Percentiles rank a stretch among this genome's conserved stretches.
Conservation (phyloP, 2,888 invertebrate genomes). For the Drosophila aldrichi region DNA sequence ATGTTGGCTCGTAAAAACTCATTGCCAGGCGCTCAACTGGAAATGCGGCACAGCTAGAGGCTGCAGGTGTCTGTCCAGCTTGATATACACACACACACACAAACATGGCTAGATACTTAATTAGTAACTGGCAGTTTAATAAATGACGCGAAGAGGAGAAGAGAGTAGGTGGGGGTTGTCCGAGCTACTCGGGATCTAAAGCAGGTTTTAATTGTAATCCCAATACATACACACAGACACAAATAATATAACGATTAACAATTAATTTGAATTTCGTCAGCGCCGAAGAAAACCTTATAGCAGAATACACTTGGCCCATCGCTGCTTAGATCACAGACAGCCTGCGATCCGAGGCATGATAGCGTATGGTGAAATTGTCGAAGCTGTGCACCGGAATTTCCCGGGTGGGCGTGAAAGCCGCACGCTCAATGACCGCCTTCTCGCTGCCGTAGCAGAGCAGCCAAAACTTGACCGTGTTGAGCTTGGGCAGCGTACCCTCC, state of each 20-base stretch:
- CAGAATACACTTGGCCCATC: neutral
- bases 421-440: slow-evolving; percentile 89
- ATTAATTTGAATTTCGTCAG: slow-evolving; percentile 39
- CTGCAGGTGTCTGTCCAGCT: slow-evolving; percentile 68
- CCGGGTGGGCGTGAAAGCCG: slow-evolving; percentile 89
- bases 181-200: slow-evolving; percentile 8
- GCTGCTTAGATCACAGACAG: neutral
- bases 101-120: slow-evolving; percentile 47
- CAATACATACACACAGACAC: neutral
- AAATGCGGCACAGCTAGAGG: slow-evolving; percentile 67
- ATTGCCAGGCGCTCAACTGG: slow-evolving; percentile 78
- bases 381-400: slow-evolving; percentile 86
- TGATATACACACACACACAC: slow-evolving; percentile 10
- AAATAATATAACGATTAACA: slow-evolving; percentile 7
- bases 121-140: slow-evolving; percentile 65
- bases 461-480: slow-evolving; percentile 86
- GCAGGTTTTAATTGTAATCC: slow-evolving; percentile 26
- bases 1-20: slow-evolving; percentile 49
- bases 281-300: slow-evolving; percentile 16
- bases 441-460: slow-evolving; percentile 90
- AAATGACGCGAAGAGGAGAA: slow-evolving; percentile 45
- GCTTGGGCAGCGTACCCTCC: slow-evolving; percentile 86
- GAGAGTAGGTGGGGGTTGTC: neutral
- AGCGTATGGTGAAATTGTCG: slow-evolving; percentile 86
- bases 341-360: slow-evolving; percentile 17